Base-by-base conservation (phyloP, 1,140 invertebrate species). In the Argopecten irradians region DNA sequence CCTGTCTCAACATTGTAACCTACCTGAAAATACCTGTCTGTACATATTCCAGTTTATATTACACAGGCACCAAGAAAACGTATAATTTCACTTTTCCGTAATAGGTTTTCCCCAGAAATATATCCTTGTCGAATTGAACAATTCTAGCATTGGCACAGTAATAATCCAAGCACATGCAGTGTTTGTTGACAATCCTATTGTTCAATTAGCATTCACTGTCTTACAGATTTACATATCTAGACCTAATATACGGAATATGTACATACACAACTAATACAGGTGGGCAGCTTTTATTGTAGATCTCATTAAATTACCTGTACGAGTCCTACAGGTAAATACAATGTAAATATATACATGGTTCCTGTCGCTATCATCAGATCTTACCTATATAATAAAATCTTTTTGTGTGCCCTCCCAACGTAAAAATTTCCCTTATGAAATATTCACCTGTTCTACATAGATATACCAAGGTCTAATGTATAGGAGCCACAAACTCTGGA, bases 1-100 rank as follows among this genome's bases (percentile, higher is more conserved):
- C 55, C 55, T 28, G n/a, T 71, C 55, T n/a, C 55, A n/a, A 28
- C 28, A 28, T 3, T 28, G 22, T 11, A 71, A 22, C 55, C 28
- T 71, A 71, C 55, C 55, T 71, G 55, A 71, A 71, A 71, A 28
- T 71, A 71, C 55, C n/a, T 71, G 55, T 71, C 55, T n/a, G 55
- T 71, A 28, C n/a, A 71, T 71, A 28, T 28, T 71, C 22, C 55
- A 71, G 55, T 3, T 71, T n/a, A 71, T 71, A 28, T 71, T n/a
- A n/a, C n/a, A 71, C n/a, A 28, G 28, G n/a, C 28, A 71, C 55
- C 55, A 71, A n/a, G n/a, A 71, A 71, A 71, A 71, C 11, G n/a
- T 71, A 22, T 71, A 28, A 28, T n/a, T n/a, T n/a, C n/a, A n/a
- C n/a, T n/a, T n/a, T n/a, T n/a, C n/a, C n/a, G n/a, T n/a, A n/a